Evolutionary conservation across 2,888 invertebrate genomes (phyloP), one percentile per base, ranked within the genome.

Genomic region (Dasysyrphus albostriatus): DNA sequence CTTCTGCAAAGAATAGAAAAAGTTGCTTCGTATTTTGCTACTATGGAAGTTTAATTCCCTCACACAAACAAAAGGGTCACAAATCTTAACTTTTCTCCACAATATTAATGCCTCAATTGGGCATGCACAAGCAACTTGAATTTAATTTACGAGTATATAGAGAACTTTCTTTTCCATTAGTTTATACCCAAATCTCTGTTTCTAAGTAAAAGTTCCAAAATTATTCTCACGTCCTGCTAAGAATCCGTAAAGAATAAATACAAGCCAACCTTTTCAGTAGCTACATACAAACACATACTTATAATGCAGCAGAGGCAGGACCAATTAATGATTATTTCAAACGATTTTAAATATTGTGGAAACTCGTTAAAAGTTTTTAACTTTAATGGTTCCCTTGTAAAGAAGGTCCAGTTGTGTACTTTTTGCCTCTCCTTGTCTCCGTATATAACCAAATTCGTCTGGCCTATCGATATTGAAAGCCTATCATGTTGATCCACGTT

Each of bases 331-430:
- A 77, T 83, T 61, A 87, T 82, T 83, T 83, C 69, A 74, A 87
- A 72, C 74, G 54, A 72, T 83, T 87, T 70, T 82, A 78, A 87
- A 79, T 79, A 65, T 75, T 78, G 78, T 79, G 74, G 59, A 80
- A 87, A 72, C 83, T 87, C 83, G 87, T 83, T 87, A 87, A 87
- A 87, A 87, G 70, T 83, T 87, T 77, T 63, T 63, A 74, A 83
- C 74, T 83, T 78, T 54, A 83, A 79, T 83, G 78, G 63, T 59
- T 63, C 19, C 14, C 29, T 34, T 39, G 47, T 32, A 69, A 72
- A 69, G 65, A 82, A 85, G 70, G 74, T 82, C 63, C n/a, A 24
- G 51, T 75, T 80, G 59, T 42, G 47, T 58, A 75, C 42, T 42
- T n/a, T n/a, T n/a, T 69, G 9, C 24, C 59, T 49, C 44, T 44